Conservation (phyloP, 2,888 invertebrate genomes). For the Tineola bisselliella region DNA sequence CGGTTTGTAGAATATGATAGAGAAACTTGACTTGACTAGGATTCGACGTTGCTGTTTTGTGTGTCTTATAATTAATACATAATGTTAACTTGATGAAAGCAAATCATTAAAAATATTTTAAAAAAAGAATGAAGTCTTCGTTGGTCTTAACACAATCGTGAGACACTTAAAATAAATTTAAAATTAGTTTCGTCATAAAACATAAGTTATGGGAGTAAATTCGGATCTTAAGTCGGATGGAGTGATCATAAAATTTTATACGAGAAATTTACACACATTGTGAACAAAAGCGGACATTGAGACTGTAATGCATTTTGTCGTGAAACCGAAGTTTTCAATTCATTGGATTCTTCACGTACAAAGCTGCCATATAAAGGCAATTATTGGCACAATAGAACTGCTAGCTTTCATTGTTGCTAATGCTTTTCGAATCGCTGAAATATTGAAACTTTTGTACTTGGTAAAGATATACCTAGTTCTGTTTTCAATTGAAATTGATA, state of each 20-base stretch:
- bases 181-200: slow-evolving; percentile 21
- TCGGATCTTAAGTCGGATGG: slow-evolving; percentile 34
- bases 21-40: too few relatives aligned
- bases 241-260: slow-evolving; percentile 48
- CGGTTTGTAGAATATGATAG: too few relatives aligned
- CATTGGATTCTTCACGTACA: slow-evolving; percentile 31
- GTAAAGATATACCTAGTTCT: background rate
- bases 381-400: slow-evolving; percentile 17
- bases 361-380: slow-evolving; percentile 23
- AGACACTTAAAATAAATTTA: background rate
- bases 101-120: too few relatives aligned
- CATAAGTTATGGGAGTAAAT: slow-evolving; percentile 25
- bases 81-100: too few relatives aligned
- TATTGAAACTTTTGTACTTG: slow-evolving; percentile 10
- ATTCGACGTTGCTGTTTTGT: too few relatives aligned
- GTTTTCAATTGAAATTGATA: background rate
- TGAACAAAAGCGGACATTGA: slow-evolving; percentile 48
- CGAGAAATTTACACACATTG: slow-evolving; percentile 48
- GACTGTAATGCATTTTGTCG: slow-evolving; percentile 42
- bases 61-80: too few relatives aligned
- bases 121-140: background rate
- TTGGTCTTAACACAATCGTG: background rate
- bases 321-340: slow-evolving; percentile 48
- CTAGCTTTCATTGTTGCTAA: slow-evolving; percentile 15
- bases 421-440: slow-evolving; percentile 9